Conservation (phyloP, 2,888 invertebrate genomes). For the Cinara cedri region DNA sequence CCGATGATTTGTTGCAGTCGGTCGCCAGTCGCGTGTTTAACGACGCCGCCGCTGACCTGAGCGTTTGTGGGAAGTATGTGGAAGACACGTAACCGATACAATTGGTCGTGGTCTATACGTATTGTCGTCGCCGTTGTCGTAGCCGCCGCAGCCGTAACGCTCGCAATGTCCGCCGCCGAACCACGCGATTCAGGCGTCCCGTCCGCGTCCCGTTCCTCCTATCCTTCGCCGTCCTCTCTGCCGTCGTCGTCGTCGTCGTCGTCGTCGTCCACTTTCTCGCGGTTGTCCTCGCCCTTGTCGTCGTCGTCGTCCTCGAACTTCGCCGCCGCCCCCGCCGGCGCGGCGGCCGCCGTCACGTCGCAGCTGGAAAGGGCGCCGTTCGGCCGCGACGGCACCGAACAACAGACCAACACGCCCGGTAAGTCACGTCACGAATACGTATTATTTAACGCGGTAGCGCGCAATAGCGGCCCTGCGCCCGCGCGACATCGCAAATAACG, state of each 20-base stretch:
- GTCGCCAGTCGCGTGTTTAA: conserved; percentile 52
- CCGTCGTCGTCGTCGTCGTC: background rate
- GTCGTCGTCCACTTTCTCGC: background rate
- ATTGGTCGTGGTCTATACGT: conserved; percentile 57
- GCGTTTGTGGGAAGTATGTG: conserved; percentile 54
- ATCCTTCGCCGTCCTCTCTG: background rate
- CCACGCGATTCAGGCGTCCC: conserved; percentile 27
- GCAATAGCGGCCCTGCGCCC: no score
- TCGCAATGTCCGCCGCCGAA: conserved; percentile 42
- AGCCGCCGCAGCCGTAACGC: conserved; percentile 54
- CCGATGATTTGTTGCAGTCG: conserved; percentile 46
- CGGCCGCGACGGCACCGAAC: conserved; percentile 48
- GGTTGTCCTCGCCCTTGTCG: background rate
- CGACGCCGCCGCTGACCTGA: conserved; percentile 56
- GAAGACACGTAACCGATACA: conserved; percentile 57
- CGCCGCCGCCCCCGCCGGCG: background rate
- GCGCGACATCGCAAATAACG: no score
- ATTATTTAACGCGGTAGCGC: no score
- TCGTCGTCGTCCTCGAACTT: background rate
- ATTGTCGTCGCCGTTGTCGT: conserved; percentile 51
- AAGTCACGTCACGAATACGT: no score
- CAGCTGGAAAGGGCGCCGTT: conserved; percentile 50
- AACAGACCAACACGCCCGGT: conserved; percentile 51
- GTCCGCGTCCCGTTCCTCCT: background rate
- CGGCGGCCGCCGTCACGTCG: conserved; percentile 34